These are phyloP conservation scores for Leucophora obtusa DNA, from an alignment of 2,888 invertebrate species.

Conservation along the genomic window DNA sequence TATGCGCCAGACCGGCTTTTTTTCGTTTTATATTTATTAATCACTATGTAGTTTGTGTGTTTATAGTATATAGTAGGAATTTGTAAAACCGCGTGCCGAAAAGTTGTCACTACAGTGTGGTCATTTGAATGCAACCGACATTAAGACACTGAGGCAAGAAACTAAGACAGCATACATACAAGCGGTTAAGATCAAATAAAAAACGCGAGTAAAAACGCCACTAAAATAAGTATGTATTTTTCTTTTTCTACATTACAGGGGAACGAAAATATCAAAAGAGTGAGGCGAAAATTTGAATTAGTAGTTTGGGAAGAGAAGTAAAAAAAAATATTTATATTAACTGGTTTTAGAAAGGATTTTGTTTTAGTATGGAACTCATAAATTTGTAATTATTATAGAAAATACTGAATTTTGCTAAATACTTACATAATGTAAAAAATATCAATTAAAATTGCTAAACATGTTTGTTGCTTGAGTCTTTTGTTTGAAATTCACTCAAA, in stretches of 20 bases:
- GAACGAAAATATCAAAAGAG: slow-evolving; percentile 27
- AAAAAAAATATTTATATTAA: neutral
- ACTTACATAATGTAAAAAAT: no score
- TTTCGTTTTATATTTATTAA: slow-evolving; percentile 3
- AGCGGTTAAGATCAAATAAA: slow-evolving; percentile 53
- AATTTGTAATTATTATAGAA: no score
- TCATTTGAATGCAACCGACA: slow-evolving; percentile 66
- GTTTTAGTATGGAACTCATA: neutral
- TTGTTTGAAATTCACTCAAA: slow-evolving; percentile 15
- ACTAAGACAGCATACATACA: slow-evolving; percentile 52
- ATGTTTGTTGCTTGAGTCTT: slow-evolving; percentile 52
- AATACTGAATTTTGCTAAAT: no score
- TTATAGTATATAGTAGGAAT: slow-evolving; percentile 66
- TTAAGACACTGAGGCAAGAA: slow-evolving; percentile 58
- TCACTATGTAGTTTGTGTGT: slow-evolving; percentile 21
- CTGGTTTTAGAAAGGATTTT: slow-evolving; percentile 22
- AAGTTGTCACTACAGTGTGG: slow-evolving; percentile 74
- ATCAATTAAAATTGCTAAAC: neutral
- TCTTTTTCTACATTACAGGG: neutral
- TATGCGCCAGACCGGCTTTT: slow-evolving; percentile 62
- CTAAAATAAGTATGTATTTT: slow-evolving; percentile 38
- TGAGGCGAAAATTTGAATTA: slow-evolving; percentile 5
- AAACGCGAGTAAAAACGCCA: slow-evolving; percentile 46
- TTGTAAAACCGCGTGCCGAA: slow-evolving; percentile 76
- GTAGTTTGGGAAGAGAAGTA: neutral